Evolutionary conservation across 2,113 vertebrate genomes (phyloP).

Genomic region (Syngnathus typhle): DNA sequence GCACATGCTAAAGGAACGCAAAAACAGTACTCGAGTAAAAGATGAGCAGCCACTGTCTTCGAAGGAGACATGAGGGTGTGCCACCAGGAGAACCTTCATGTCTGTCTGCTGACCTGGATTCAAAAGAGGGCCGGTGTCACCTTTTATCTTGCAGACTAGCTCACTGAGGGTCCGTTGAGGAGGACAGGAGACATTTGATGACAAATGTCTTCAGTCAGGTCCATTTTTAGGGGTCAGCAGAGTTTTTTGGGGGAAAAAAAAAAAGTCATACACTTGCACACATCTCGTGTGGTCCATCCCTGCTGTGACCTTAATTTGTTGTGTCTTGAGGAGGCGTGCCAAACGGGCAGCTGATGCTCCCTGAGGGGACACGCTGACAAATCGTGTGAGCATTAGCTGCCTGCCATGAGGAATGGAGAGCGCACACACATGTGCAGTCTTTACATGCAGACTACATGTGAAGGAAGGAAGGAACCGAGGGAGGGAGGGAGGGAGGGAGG

Average conservation of each 20-base stretch:
- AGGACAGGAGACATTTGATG: conserved; percentile 34
- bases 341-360: conserved; percentile 55
- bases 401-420: conserved; percentile 5
- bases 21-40: not conserved
- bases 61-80: conserved; percentile 17
- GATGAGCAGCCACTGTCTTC: not conserved
- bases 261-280: conserved; percentile 34
- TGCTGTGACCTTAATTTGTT: conserved; percentile 74
- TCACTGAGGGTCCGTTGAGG: conserved; percentile 33
- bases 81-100: conserved; percentile 31
- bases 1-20: not conserved
- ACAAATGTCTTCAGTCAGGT: conserved; percentile 32
- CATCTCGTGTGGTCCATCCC: conserved; percentile 35
- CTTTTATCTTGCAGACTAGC: conserved; percentile 44
- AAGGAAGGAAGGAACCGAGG: too few species aligned
- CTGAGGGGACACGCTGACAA: conserved; percentile 52
- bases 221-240: conserved; percentile 45
- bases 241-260: conserved; percentile 10
- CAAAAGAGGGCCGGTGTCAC: conserved; percentile 26
- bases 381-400: conserved; percentile 27
- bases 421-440: not conserved
- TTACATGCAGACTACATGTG: not conserved
- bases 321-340: conserved; percentile 63
- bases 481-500: too few species aligned
- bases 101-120: conserved; percentile 22